These are phyloP conservation scores for Dyspetes luteomarginatus DNA, from an alignment of 2,888 invertebrate species.

Conservation along the genomic window DNA sequence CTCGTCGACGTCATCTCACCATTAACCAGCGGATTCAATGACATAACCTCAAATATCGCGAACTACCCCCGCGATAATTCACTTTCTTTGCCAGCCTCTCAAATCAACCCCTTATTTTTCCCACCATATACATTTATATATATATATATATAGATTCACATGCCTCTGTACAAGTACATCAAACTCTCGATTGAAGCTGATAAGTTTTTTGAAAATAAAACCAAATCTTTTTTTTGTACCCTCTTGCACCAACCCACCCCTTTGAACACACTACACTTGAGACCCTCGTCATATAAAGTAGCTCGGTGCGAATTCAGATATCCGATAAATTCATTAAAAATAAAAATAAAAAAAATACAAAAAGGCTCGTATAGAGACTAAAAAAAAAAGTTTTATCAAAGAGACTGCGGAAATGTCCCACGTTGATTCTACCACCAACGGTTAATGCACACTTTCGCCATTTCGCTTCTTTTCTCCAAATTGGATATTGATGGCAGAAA, in stretches of 20 bases:
- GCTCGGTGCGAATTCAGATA: too few relatives aligned
- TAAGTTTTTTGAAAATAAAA: too few relatives aligned
- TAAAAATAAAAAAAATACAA: neutral
- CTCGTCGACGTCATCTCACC: neutral
- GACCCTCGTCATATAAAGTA: too few relatives aligned
- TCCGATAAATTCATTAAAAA: neutral
- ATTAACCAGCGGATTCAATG: constrained; percentile 25
- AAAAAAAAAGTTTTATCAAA: neutral
- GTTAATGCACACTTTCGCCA: too few relatives aligned
- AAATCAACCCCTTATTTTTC: neutral
- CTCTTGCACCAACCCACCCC: too few relatives aligned
- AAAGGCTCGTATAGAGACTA: neutral
- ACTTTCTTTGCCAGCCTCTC: neutral
- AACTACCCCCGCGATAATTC: constrained; percentile 15
- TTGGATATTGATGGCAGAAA: too few relatives aligned
- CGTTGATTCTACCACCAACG: neutral
- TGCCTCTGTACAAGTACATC: neutral
- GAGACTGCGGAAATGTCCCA: neutral
- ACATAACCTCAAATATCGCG: constrained; percentile 53
- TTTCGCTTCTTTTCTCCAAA: too few relatives aligned
- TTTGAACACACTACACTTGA: too few relatives aligned
- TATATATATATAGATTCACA: too few relatives aligned
- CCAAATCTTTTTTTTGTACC: too few relatives aligned
- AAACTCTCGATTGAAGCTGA: too few relatives aligned
- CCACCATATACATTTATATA: neutral